Conservation (phyloP, 92 coral and sea anemone genomes). For the Epizoanthus rinbou region DNA sequence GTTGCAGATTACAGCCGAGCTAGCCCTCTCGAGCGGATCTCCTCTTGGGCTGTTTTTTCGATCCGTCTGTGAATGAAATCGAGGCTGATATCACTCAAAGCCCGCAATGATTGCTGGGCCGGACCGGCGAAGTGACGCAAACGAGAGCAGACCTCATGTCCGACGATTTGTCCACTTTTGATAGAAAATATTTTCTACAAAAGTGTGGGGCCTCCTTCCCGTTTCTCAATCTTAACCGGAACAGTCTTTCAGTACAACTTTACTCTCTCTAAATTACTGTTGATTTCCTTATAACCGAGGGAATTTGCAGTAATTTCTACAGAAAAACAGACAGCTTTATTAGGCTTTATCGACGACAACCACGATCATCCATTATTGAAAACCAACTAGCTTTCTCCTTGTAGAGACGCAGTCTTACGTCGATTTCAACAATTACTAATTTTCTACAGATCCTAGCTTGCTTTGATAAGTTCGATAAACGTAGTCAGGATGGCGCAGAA, state of each 20-base stretch:
- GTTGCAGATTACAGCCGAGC: too few species aligned
- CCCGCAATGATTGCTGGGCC: conserved; percentile 61
- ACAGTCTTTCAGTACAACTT: conserved; percentile 53
- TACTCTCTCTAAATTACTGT: conserved; percentile 59
- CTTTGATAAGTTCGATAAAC: background rate
- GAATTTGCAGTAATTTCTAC: conserved; percentile 59
- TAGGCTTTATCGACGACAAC: background rate
- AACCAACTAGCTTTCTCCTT: background rate
- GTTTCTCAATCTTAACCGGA: conserved; percentile 77
- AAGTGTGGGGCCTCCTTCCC: conserved; percentile 99
- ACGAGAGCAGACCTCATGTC: conserved; percentile 99
- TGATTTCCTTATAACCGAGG: conserved; percentile 47
- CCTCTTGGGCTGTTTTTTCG: too few species aligned
- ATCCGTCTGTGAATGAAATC: conserved; percentile 35
- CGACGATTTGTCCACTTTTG: conserved; percentile 97
- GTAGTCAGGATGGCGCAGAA: conserved; percentile 74
- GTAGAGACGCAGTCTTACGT: conserved; percentile 11
- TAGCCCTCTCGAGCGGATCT: too few species aligned
- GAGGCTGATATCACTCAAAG: conserved; percentile 51
- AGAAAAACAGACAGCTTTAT: conserved; percentile 4
- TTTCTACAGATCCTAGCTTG: background rate
- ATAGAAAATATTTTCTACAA: conserved; percentile 95
- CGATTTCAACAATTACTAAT: conserved; percentile 3
- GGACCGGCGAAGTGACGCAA: conserved; percentile 81
- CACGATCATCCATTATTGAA: conserved; percentile 51